Base-by-base conservation (phyloP, 2,797 vertebrate species). In the Sphaeramia orbicularis region DNA sequence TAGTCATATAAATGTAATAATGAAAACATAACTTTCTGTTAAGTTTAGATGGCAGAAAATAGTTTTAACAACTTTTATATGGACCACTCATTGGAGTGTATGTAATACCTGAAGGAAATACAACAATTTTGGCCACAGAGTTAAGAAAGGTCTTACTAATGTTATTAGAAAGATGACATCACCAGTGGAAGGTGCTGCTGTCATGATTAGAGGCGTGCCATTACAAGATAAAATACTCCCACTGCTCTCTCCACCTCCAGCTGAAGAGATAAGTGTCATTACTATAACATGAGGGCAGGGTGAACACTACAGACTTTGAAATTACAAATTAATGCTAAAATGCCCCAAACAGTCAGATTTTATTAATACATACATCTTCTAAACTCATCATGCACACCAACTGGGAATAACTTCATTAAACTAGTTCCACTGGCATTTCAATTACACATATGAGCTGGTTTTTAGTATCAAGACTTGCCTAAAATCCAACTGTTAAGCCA, bases 201-300 rank as follows among this genome's bases (percentile, higher is more conserved):
- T 19, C 10, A 14, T 14, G n/a, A 35, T 40, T 12, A 42, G 21
- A 30, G 15, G 54, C 12, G n/a, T 49, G 32, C 44, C 32, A 48
- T 8, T 63, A 18, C 0, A 32, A 69, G 49, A 84, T 72, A 64
- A 67, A 51, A 49, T 6, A 1, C 43, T 14, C 14, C 11, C 5
- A 30, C 38, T 36, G 6, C n/a, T 58, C 30, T 48, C 8, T 51
- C 35, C 14, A 77, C 58, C 18, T 7, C 32, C 53, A 32, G 35
- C 45, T 16, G 13, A 51, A 40, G n/a, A 66, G 67, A 79, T 67
- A 63, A 78, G 57, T 21, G n/a, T 13, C 37, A 11, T 10, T 35
- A 24, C 47, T 60, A 30, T 19, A 50, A 40, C 6, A 36, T 35
- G 15, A 41, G 12, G 16, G 18, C 1, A 54, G 47, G 38, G 40